Evolutionary conservation across 2,888 invertebrate species (phyloP).

Genomic region (Nasonovia ribisnigri): DNA sequence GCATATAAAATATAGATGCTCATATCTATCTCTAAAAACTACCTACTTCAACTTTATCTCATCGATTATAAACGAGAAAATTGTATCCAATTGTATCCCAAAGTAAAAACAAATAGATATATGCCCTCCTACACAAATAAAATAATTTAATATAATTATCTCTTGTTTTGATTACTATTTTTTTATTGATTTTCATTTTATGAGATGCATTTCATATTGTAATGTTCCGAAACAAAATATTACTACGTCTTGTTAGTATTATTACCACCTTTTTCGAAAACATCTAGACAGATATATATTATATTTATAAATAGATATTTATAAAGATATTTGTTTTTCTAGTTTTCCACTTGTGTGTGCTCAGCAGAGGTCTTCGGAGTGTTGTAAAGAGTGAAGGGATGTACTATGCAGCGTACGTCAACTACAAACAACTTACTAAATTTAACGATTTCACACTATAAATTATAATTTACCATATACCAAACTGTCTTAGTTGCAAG

Average conservation of each 20-base stretch:
- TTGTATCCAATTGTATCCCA: background rate
- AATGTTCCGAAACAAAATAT: background rate
- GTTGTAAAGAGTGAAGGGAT: background rate
- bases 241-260: background rate
- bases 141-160: background rate
- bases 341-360: too few relatives aligned
- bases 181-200: background rate
- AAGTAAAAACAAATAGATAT: background rate
- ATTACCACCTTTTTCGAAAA: background rate
- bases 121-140: background rate
- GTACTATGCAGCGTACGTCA: background rate
- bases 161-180: background rate
- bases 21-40: background rate
- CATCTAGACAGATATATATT: too few relatives aligned
- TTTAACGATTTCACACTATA: background rate
- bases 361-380: background rate
- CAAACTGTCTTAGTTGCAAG: background rate
- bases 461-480: background rate
- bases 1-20: background rate
- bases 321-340: too few relatives aligned
- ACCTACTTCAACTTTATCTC: background rate
- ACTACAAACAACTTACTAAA: background rate
- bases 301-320: too few relatives aligned
- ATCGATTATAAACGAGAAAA: background rate
- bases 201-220: background rate